Conservation (phyloP, 2,113 vertebrate genomes). For the cat (Felis catus) region F.catus_Fca126_mat1.0 CM031421.1:21914501-21915000, state of each 20-base stretch:
- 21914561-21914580: conserved; percentile 90
- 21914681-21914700: background rate
- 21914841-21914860: background rate
- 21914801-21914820: background rate
- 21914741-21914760: background rate
- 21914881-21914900: background rate
- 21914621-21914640: conserved; percentile 80
- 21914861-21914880: background rate
- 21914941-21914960: background rate
- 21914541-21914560: conserved; percentile 93
- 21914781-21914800: background rate
- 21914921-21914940: background rate
- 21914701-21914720: background rate
- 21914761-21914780: background rate
- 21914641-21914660: background rate
- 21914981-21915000: background rate
- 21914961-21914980: background rate
- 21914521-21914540: conserved; percentile 91
- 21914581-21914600: conserved; percentile 90
- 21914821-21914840: background rate
- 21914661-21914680: background rate
- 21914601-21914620: conserved; percentile 91
- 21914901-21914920: background rate
- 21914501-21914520: conserved; percentile 97
- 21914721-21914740: background rate